Evolutionary conservation across 2,113 vertebrate genomes (phyloP).

Genomic region (Bubo scandiacus): DNA sequence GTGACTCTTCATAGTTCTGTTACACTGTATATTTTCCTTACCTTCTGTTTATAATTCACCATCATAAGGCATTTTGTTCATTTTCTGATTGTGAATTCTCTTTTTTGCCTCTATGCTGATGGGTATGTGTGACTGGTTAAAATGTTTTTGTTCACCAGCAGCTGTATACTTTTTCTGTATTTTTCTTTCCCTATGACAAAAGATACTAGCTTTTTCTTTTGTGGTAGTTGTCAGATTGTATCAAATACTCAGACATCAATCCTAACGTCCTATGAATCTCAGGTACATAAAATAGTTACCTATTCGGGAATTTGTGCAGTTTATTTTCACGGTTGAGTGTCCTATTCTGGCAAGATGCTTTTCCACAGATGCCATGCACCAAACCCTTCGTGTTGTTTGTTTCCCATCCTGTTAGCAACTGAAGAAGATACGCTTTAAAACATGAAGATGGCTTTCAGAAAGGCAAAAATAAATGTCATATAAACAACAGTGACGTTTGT

Average conservation of each 20-base stretch:
- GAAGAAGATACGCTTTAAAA: background rate
- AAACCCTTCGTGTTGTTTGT: background rate
- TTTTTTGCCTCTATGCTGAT: background rate
- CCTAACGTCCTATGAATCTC: background rate
- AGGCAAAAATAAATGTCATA: background rate
- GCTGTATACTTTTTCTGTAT: background rate
- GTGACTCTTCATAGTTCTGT: background rate
- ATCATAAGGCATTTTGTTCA: constrained; percentile 22
- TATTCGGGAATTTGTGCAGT: background rate
- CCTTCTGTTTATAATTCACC: constrained; percentile 35
- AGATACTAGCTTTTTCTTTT: background rate
- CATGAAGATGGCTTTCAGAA: background rate
- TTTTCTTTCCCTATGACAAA: background rate
- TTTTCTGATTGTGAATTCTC: background rate
- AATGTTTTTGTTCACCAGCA: background rate
- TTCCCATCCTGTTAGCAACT: background rate
- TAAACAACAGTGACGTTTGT: background rate
- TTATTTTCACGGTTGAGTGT: background rate
- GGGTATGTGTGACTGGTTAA: background rate
- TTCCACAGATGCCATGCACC: background rate
- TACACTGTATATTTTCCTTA: background rate
- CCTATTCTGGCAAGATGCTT: background rate
- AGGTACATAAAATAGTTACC: background rate
- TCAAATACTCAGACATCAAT: background rate
- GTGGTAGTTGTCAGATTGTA: background rate